Percentiles rank a stretch among this genome's conserved stretches.
phyloP scores from a whole-genome alignment of 2,113 vertebrate species.

The Climacteris rufus region DNA sequence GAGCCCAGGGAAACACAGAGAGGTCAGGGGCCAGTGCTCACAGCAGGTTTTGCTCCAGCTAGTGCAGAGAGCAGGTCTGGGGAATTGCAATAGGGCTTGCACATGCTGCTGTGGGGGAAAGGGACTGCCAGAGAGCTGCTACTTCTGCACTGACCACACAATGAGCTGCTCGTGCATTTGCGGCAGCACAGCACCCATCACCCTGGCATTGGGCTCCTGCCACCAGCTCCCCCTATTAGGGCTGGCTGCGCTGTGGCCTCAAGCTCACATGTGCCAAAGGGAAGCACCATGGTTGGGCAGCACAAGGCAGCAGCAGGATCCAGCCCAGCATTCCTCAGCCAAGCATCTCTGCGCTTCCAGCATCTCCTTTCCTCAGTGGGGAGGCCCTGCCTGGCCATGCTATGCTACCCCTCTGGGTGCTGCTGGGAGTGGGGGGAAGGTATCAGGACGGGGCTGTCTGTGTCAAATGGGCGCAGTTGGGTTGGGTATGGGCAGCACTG shows the following conservation, averaged over 20 bases:
- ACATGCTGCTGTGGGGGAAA: fast-evolving
- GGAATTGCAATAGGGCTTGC: not conserved
- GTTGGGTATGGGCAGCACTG: fast-evolving
- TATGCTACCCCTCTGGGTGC: not conserved
- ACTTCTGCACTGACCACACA: not conserved
- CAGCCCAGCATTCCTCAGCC: not conserved
- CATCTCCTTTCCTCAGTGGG: not conserved
- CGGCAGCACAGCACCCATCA: not conserved
- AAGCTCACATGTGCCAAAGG: fast-evolving
- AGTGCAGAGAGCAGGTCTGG: not conserved
- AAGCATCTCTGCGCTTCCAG: not conserved
- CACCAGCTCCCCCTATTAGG: not conserved
- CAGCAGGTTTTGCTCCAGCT: not conserved
- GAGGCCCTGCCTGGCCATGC: not conserved
- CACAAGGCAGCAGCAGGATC: fast-evolving
- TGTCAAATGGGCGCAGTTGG: not conserved
- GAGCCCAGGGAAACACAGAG: not conserved
- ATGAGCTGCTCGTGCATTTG: not conserved
- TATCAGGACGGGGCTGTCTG: not conserved
- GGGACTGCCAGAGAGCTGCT: not conserved
- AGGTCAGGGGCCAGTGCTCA: not conserved
- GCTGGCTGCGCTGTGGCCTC: not conserved
- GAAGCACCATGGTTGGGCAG: not conserved
- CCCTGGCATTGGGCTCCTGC: not conserved
- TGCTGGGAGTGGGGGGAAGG: not conserved